Evolutionary conservation across 2,113 vertebrate species (phyloP).

Genomic region (Alaudala cheleensis): DNA sequence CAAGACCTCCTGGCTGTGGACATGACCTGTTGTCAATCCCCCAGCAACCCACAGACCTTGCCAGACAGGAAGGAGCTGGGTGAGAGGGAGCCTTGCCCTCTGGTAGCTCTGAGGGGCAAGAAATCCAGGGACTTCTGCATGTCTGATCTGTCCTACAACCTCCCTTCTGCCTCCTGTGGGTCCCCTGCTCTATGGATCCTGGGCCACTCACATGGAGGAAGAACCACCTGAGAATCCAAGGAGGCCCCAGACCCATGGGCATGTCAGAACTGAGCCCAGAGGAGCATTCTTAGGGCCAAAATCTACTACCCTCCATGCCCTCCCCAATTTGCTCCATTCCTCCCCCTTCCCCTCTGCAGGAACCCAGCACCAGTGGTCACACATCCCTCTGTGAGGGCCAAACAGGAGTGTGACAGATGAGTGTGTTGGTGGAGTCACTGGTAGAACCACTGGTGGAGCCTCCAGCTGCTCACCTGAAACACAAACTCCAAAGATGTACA

Average conservation of each 20-base stretch:
- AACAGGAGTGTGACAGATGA: not conserved
- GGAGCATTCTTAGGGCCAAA: not conserved
- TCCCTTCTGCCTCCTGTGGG: not conserved
- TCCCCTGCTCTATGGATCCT: not conserved
- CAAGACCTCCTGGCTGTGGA: not conserved
- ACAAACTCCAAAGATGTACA: not conserved
- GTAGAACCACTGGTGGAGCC: not conserved
- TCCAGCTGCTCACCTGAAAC: not conserved
- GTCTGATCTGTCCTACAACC: not conserved
- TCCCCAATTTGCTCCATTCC: not conserved
- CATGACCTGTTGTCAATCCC: not conserved
- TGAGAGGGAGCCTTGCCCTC: not conserved
- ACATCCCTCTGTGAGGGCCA: not conserved
- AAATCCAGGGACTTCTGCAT: not conserved
- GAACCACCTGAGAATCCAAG: not conserved
- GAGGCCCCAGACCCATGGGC: fast-evolving
- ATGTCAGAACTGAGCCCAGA: not conserved
- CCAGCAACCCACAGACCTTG: not conserved
- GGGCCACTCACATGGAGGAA: fast-evolving
- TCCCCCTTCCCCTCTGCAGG: not conserved
- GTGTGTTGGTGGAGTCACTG: not conserved
- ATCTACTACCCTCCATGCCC: not conserved
- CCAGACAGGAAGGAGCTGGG: not conserved
- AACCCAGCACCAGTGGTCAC: not conserved
- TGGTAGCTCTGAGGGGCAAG: fast-evolving